Percentiles rank a stretch among this genome's conserved stretches.
Evolutionary conservation across 2,888 invertebrate genomes (phyloP).

Genomic region (Lamellibrachia columna): DNA sequence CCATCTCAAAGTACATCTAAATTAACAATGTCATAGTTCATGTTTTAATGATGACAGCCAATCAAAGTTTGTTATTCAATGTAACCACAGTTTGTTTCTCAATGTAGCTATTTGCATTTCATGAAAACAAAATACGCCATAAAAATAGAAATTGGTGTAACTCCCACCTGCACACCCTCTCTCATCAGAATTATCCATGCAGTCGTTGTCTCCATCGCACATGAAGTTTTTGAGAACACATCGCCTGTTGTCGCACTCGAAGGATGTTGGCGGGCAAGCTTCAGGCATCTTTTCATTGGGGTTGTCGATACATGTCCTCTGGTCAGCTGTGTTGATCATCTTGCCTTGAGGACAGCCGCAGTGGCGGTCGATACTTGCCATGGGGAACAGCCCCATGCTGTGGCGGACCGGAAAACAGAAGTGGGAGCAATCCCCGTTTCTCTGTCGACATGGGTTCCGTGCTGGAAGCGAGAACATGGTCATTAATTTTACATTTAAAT

Average conservation of each 20-base stretch:
- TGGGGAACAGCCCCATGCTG: conserved; percentile 66
- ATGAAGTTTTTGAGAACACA: conserved; percentile 58
- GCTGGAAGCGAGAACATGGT: conserved; percentile 8
- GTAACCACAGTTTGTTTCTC: background rate
- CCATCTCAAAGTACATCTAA: no score
- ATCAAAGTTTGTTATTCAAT: no score
- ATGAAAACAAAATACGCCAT: background rate
- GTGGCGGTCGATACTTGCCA: conserved; percentile 44
- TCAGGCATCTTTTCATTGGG: conserved; percentile 67
- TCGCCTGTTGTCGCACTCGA: conserved; percentile 90
- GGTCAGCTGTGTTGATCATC: conserved; percentile 75
- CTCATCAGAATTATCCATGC: conserved; percentile 50
- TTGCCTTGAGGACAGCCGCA: conserved; percentile 96
- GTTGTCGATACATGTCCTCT: conserved; percentile 77
- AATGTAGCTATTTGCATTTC: background rate
- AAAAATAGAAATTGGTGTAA: no score
- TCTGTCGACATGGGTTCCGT: conserved; percentile 26
- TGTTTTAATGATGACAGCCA: no score
- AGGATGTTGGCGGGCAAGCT: conserved; percentile 89
- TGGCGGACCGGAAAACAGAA: conserved; percentile 91
- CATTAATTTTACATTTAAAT: background rate
- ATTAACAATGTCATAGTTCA: no score
- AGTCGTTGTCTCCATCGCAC: conserved; percentile 63
- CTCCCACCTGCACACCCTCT: conserved; percentile 36
- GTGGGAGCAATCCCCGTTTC: conserved; percentile 91